phyloP scores from a whole-genome alignment of 2,113 vertebrate genomes.

The Gopherus flavomarginatus region DNA sequence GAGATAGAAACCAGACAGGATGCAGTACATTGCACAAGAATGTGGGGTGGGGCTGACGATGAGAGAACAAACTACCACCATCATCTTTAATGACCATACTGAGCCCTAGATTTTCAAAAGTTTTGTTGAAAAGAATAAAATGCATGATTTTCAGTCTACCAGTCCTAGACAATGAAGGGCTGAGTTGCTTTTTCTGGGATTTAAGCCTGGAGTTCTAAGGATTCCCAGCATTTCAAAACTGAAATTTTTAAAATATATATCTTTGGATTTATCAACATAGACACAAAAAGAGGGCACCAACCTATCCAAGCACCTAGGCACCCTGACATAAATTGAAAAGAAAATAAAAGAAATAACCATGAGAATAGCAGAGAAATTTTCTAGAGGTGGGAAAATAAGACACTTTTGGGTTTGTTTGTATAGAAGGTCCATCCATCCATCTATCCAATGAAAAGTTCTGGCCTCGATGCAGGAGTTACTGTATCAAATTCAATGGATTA shows the following conservation, averaged over 20 bases:
- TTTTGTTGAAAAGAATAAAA: background rate
- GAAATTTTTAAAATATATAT: background rate
- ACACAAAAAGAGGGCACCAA: background rate
- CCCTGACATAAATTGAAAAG: background rate
- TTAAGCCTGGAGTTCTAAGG: background rate
- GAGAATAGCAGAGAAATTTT: background rate
- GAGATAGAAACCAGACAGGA: background rate
- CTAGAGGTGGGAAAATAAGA: background rate
- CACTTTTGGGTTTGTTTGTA: background rate
- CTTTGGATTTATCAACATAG: rapidly evolving
- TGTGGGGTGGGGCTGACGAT: background rate
- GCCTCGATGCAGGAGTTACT: background rate
- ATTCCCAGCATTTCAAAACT: background rate
- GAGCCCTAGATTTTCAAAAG: background rate
- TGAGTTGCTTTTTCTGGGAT: background rate
- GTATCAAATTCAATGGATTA: background rate
- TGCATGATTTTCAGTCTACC: background rate
- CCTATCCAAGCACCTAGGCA: background rate
- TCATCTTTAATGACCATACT: background rate
- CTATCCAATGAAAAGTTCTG: rapidly evolving
- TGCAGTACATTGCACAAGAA: background rate
- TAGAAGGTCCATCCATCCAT: background rate
- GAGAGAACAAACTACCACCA: background rate
- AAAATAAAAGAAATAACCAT: background rate
- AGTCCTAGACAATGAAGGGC: background rate